These are phyloP conservation scores for Sparus aurata DNA, from an alignment of 2,797 vertebrate species.

Conservation along the genomic window DNA sequence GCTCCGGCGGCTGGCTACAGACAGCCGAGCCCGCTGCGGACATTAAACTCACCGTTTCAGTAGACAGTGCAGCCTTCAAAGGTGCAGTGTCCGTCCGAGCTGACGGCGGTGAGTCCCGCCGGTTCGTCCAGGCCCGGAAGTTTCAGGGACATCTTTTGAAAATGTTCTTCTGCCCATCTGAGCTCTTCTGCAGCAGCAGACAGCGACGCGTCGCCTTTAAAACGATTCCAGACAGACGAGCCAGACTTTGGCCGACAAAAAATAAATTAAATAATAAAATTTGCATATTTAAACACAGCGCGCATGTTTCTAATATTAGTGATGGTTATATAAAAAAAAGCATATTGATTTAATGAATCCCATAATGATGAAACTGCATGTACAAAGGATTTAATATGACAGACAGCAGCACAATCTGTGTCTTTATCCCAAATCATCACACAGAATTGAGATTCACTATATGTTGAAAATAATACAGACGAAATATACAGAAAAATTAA, in stretches of 20 bases:
- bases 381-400: neutral
- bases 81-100: slow-evolving; percentile 14
- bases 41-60: slow-evolving; percentile 63
- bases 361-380: neutral
- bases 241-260: slow-evolving; percentile 83
- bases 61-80: slow-evolving; percentile 35
- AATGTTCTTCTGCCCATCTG: slow-evolving; percentile 36
- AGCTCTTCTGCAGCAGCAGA: slow-evolving; percentile 60
- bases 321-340: too few relatives aligned
- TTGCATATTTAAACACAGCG: neutral
- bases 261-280: slow-evolving; percentile 34
- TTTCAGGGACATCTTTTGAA: slow-evolving; percentile 53
- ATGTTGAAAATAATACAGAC: neutral
- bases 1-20: slow-evolving; percentile 4
- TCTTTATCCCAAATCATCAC: neutral
- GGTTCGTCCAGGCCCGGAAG: slow-evolving; percentile 33
- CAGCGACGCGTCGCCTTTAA: slow-evolving; percentile 82
- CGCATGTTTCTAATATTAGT: rapidly evolving
- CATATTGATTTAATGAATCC: neutral
- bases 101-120: slow-evolving; percentile 21
- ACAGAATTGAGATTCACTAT: too few relatives aligned
- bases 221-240: slow-evolving; percentile 77
- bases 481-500: neutral
- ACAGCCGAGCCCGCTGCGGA: neutral
- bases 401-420: neutral